Conservation (phyloP, 1,140 invertebrate genomes). For the Drosophila ironensis region DNA sequence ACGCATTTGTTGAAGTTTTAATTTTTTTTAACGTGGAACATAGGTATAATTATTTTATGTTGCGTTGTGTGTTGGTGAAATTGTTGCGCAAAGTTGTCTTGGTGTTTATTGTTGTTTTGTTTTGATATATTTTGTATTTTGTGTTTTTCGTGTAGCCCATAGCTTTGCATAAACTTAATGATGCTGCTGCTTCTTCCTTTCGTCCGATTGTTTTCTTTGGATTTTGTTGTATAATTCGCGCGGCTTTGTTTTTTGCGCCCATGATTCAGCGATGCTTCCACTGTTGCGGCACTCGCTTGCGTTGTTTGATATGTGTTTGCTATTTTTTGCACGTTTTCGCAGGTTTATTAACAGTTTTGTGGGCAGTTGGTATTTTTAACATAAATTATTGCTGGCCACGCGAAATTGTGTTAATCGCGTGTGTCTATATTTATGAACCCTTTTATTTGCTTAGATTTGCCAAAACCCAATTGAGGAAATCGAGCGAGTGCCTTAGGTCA, state of each 20-base stretch:
- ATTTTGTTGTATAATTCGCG: conserved; percentile 29
- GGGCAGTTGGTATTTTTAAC: conserved; percentile 36
- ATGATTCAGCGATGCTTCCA: conserved; percentile 33
- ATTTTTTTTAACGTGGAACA: not conserved
- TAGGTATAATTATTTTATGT: too few species aligned
- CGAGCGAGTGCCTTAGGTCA: conserved; percentile 16
- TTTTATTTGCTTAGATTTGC: conserved; percentile 9
- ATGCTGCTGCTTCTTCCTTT: conserved; percentile 28
- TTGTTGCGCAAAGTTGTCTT: conserved; percentile 70
- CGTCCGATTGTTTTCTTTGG: conserved; percentile 8
- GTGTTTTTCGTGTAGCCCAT: conserved; percentile 27
- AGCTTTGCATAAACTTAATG: conserved; percentile 60
- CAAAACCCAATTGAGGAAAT: conserved; percentile 7
- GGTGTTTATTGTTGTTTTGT: conserved; percentile 17
- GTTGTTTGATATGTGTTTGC: conserved; percentile 20
- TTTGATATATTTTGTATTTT: not conserved
- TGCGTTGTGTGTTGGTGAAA: conserved; percentile 62
- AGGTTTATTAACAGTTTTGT: conserved; percentile 41
- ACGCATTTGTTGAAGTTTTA: too few species aligned
- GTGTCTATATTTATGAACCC: conserved; percentile 25
- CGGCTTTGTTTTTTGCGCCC: not conserved
- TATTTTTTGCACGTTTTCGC: conserved; percentile 65
- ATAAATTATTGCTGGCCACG: conserved; percentile 36
- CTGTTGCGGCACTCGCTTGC: conserved; percentile 27
- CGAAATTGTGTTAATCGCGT: conserved; percentile 33